These are phyloP conservation scores for Ernsta delagoae DNA, from an alignment of 2,888 invertebrate species.

Conservation along the genomic window DNA sequence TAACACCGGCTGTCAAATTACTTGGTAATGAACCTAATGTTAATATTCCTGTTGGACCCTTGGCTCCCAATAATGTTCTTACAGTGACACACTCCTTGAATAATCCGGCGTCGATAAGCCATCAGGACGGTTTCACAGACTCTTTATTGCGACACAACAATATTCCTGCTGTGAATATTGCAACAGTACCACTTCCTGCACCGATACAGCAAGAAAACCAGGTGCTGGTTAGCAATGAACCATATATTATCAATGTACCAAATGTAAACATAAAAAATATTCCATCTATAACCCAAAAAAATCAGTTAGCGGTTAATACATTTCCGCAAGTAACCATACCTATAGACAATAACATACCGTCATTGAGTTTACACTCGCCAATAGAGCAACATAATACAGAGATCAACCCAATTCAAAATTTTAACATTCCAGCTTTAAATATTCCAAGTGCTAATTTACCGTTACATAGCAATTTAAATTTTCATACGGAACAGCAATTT, in stretches of 20 bases:
- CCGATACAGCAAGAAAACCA: slow-evolving; percentile 21
- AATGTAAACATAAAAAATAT: slow-evolving; percentile 4
- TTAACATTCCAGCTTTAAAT: not conserved
- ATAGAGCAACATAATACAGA: slow-evolving; percentile 2
- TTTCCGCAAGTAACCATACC: slow-evolving; percentile 6
- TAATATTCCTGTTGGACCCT: not conserved
- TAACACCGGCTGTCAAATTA: not conserved
- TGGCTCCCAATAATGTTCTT: not conserved
- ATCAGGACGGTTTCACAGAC: slow-evolving; percentile 3
- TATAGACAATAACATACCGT: slow-evolving; percentile 1
- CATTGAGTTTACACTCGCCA: not conserved
- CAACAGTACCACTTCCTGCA: not conserved
- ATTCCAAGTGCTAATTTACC: slow-evolving; percentile 3
- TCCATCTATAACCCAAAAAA: slow-evolving; percentile 13
- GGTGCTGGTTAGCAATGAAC: slow-evolving; percentile 1
- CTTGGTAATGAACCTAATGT: not conserved
- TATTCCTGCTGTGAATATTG: not conserved
- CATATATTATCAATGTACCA: slow-evolving; percentile 7
- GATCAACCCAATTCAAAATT: not conserved
- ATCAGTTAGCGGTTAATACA: slow-evolving; percentile 21
- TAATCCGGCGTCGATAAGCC: not conserved
- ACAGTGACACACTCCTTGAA: not conserved
- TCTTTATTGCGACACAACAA: slow-evolving; percentile 1
- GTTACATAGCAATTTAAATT: slow-evolving; percentile 10
- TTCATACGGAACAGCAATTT: slow-evolving; percentile 3